phyloP scores from a whole-genome alignment of 2,888 invertebrate species.

The Folsomia candida region DNA sequence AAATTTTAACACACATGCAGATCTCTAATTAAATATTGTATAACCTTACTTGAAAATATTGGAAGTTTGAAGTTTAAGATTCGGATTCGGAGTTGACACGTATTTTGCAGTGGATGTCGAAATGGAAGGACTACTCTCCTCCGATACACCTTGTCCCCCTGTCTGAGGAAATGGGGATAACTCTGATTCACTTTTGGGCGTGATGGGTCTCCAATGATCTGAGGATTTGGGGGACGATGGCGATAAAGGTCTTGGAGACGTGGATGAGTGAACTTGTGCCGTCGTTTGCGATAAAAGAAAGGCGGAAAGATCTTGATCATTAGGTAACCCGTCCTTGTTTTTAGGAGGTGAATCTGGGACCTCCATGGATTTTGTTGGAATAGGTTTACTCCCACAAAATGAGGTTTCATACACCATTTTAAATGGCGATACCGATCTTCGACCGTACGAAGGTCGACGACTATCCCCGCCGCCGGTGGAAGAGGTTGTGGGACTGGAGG shows the following conservation, averaged over 20 bases:
- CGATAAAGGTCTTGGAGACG: background rate
- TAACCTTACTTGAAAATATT: background rate
- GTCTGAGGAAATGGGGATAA: background rate
- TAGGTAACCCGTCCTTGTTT: conserved; percentile 5
- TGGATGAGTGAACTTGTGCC: conserved; percentile 35
- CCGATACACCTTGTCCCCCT: background rate
- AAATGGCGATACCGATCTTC: conserved; percentile 44
- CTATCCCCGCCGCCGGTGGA: background rate
- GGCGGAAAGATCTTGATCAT: conserved; percentile 11
- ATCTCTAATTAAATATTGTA: too few relatives aligned
- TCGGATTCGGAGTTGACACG: background rate
- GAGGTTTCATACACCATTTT: conserved; percentile 73
- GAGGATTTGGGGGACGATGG: conserved; percentile 40
- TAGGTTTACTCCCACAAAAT: conserved; percentile 81
- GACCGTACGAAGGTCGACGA: conserved; percentile 25
- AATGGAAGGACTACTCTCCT: background rate
- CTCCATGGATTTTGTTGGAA: conserved; percentile 58
- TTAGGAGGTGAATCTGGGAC: conserved; percentile 45
- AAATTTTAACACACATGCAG: too few relatives aligned
- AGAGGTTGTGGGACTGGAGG: background rate
- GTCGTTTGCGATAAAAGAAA: conserved; percentile 35
- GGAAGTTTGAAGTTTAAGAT: background rate
- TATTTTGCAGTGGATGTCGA: background rate
- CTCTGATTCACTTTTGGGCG: background rate
- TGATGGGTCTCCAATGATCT: conserved; percentile 46